phyloP scores from a whole-genome alignment of 2,888 invertebrate genomes.

The Ectropis crepuscularia region DNA sequence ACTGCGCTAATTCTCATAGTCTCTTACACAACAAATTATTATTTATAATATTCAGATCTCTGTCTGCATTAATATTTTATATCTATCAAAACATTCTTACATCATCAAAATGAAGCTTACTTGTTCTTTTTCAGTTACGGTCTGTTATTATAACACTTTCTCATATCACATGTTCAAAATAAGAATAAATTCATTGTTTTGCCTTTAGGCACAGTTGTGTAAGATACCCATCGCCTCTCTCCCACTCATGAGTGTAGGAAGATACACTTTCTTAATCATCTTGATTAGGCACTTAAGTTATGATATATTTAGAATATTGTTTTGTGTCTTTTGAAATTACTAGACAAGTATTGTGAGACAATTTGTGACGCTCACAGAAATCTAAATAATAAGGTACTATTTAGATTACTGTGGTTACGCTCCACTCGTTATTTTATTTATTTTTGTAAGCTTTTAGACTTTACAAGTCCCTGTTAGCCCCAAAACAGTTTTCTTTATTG shows the following conservation, averaged over 20 bases:
- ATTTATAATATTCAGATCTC: no score
- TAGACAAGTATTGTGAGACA: conserved; percentile 1
- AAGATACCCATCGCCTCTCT: conserved; percentile 30
- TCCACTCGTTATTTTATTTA: background rate
- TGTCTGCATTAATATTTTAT: no score
- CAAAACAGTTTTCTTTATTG: no score
- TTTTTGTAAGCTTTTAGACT: no score
- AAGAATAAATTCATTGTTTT: conserved; percentile 32
- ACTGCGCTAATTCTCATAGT: no score
- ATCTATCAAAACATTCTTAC: no score
- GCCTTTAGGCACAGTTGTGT: conserved; percentile 33
- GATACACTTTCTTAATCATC: conserved; percentile 38
- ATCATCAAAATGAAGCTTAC: no score
- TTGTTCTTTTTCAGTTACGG: background rate
- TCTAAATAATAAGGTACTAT: background rate
- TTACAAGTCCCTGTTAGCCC: no score
- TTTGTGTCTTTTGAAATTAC: conserved; percentile 1
- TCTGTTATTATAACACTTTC: conserved; percentile 21
- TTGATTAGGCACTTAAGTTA: conserved; percentile 23
- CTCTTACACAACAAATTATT: no score
- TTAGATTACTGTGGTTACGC: background rate
- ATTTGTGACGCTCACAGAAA: background rate
- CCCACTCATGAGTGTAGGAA: conserved; percentile 34
- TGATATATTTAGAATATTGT: conserved; percentile 23
- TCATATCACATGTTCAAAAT: conserved; percentile 20